Conservation (phyloP, 2,797 vertebrate species). For the Hemitrygon akajei region DNA sequence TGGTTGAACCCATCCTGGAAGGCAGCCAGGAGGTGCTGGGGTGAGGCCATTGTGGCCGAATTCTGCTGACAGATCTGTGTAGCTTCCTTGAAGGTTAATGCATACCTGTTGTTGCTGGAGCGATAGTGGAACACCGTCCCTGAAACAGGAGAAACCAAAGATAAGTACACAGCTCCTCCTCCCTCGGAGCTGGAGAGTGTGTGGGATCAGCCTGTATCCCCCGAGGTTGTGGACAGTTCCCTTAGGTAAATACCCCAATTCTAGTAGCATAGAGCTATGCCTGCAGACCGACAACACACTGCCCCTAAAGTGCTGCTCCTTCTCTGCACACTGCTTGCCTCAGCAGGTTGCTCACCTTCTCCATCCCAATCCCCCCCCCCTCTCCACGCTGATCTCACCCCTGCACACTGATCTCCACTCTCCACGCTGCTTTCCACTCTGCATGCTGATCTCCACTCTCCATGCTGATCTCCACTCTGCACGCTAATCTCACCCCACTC, state of each 20-base stretch:
- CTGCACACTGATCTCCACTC: no score
- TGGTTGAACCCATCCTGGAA: constrained; percentile 91
- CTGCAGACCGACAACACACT: no score
- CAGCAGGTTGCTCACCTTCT: no score
- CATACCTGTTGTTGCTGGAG: constrained; percentile 73
- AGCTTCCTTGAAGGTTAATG: constrained; percentile 70
- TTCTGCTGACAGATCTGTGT: constrained; percentile 73
- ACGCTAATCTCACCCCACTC: no score
- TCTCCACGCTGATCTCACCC: no score
- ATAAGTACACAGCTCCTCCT: background rate
- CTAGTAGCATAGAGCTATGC: background rate
- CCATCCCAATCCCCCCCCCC: no score
- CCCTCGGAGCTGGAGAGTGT: no score
- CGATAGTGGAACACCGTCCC: constrained; percentile 92
- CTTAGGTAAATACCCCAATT: background rate
- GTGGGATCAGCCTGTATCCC: background rate
- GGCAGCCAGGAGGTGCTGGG: constrained; percentile 78
- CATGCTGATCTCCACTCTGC: no score
- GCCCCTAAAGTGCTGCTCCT: no score
- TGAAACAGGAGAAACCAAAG: constrained; percentile 45
- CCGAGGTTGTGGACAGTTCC: background rate
- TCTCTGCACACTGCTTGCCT: no score
- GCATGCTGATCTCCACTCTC: no score
- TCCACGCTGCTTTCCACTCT: no score
- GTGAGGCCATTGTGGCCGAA: constrained; percentile 71